Base-by-base conservation (phyloP, 2,113 vertebrate species). In the Bubo scandiacus region DNA sequence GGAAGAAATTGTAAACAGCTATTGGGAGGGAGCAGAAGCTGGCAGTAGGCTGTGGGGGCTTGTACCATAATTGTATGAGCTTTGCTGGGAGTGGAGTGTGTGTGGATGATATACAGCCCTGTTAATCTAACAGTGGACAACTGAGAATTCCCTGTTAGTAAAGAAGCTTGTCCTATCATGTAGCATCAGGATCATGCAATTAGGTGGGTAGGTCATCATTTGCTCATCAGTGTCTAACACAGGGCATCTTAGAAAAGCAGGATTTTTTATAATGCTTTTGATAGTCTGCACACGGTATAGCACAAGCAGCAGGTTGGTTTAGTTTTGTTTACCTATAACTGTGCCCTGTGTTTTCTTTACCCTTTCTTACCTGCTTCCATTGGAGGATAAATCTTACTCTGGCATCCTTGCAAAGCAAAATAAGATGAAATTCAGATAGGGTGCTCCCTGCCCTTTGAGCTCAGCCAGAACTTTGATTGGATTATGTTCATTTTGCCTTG, bases 271-370 rank as follows among this genome's bases (percentile, higher is more conserved):
- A 22, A 71, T 79, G 80, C 30, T 88, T 92, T 66, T 86, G 55
- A 16, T 81, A 87, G 70, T 68, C 65, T 79, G 23, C 43, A 71
- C 62, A 32, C 2, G 2, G 32, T 81, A 42, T 30, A 83, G 59
- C n/a, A 74, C 36, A 84, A 95, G 65, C 57, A 94, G 86, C 78
- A 73, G 84, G 93, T 93, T 94, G 57, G 91, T 92, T 92, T 87
- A 58, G 81, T 96, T 96, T 94, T 96, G 81, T 97, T 94, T 97
- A 94, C 58, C 26, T 93, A 0, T 32, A 81, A 34, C 40, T 84
- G n/a, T 84, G 89, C 45, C 43, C 49, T 81, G 6, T 82, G 49
- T 75, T 91, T 92, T 96, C 63, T 84, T 91, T 89, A 81, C 43
- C 29, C 18, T 5, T 86, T 90, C 40, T 89, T 90, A 36, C 30